Base-by-base conservation (phyloP, 2,888 invertebrate genomes). In the Metacarcinus magister region DNA sequence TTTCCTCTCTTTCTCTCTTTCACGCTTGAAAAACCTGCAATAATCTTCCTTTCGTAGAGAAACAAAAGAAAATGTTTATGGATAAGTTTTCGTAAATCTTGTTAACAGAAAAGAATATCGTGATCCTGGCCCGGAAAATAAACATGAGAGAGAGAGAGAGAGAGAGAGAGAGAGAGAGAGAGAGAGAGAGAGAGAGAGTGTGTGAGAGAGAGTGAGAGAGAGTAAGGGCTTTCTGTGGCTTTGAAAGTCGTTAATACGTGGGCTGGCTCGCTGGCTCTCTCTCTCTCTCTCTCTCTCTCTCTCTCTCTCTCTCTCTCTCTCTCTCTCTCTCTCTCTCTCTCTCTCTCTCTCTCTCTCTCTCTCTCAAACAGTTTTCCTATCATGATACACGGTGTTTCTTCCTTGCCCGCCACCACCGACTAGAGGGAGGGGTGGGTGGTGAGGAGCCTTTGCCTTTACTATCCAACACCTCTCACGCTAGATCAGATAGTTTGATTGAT, bases 81-180 rank as follows among this genome's bases (percentile, higher is more conserved):
- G n/a, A 67, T 67, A 67, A 67, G 67, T n/a, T 67, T 67, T n/a
- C 54, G n/a, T n/a, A 67, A 67, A 67, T 67, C 67, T 67, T 67
- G 67, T 67, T 67, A 67, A 67, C n/a, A n/a, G 67, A 67, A 67
- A 67, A 67, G 67, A 67, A 67, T 67, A 67, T n/a, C 23, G 19
- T n/a, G 67, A 67, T 23, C 54, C 13, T 54, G 54, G 54, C 54
- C 16, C 67, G 67, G 67, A 67, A n/a, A 67, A 23, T 67, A 67
- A 23, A n/a, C 67, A 67, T n/a, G 67, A 4, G 23, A 67, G 67
- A 67, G 13, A 13, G 67, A 67, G 67, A 67, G 67, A 67, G 67
- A 67, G 67, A 67, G 67, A 67, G 67, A 67, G 67, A 67, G 67
- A 67, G 67, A 67, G 67, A 67, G 67, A 67, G 67, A 67, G 67